A percentile compares a stretch with the other conserved stretches of the same genome.
Evolutionary conservation across 2,797 vertebrate genomes (phyloP).

Genomic region (Periparus ater): DNA sequence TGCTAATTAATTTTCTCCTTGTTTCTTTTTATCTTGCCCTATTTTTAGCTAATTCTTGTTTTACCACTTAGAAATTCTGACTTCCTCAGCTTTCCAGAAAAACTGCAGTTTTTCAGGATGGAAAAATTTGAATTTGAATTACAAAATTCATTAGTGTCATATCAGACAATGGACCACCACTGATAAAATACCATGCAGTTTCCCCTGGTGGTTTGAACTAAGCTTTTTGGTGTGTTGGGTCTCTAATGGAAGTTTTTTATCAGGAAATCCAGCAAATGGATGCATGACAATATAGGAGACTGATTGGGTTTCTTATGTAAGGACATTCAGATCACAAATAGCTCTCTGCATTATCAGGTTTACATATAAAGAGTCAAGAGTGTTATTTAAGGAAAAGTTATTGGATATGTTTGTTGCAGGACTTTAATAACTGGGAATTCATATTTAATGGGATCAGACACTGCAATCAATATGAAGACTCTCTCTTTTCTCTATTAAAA

Average conservation of each 20-base stretch:
- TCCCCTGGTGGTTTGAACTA: background rate
- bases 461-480: background rate
- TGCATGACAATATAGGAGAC: background rate
- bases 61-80: background rate
- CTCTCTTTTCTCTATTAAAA: background rate
- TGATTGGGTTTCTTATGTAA: background rate
- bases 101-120: background rate
- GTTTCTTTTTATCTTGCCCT: background rate
- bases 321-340: background rate
- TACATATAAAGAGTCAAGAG: background rate
- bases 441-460: background rate
- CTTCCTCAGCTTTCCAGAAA: background rate
- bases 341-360: background rate
- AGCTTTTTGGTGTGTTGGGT: background rate
- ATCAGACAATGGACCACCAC: background rate
- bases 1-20: background rate
- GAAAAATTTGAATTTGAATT: background rate
- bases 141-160: background rate
- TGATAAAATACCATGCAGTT: background rate
- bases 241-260: background rate
- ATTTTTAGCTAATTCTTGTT: background rate
- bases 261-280: background rate
- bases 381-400: background rate
- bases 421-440: background rate
- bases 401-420: background rate